Base-by-base conservation (phyloP, 1,140 invertebrate species). In the Marisa cornuarietis region DNA sequence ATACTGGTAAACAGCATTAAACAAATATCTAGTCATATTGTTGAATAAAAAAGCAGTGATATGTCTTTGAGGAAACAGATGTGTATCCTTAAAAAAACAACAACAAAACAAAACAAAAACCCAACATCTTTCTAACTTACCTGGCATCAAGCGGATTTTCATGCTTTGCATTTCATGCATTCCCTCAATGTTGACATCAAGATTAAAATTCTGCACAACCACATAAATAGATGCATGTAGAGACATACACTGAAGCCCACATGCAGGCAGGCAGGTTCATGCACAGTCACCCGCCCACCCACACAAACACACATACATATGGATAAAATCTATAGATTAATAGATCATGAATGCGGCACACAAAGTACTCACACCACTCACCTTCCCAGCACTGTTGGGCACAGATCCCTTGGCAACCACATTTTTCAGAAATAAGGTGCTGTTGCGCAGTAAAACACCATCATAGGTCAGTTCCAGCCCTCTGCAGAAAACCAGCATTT, bases 61-160 rank as follows among this genome's bases (percentile, higher is more conserved):
- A 18, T 65, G 7, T 65, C 62, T 65, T 65, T 65, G 31, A 42
- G 31, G 31, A 42, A 42, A 42, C 31, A 42, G 31, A 42, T 42
- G 31, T 42, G 31, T 6, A 42, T 6, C 31, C 31, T 1, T 42
- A 0, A 42, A 42, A 42, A 42, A 42, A 42, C 1, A 42, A 42
- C 31, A 42, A 42, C 31, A 42, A 42, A 42, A 42, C 2, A 42
- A 2, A 42, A 42, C 31, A n/a, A n/a, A n/a, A n/a, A n/a, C 52
- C 14, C 52, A 54, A 16, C 22, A 75, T 49, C 61, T n/a, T 65
- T 31, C 71, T 22, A 65, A 42, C 24, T 68, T 81, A 89, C 90
- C 90, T 82, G 90, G 90, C 26, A 91, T 77, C 11, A 91, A 74
- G 26, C 90, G 84, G 3, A 91, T 89, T 80, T 91, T 91, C 73